Conservation (phyloP, 2,888 invertebrate species). For the Trachelus stipa region DNA sequence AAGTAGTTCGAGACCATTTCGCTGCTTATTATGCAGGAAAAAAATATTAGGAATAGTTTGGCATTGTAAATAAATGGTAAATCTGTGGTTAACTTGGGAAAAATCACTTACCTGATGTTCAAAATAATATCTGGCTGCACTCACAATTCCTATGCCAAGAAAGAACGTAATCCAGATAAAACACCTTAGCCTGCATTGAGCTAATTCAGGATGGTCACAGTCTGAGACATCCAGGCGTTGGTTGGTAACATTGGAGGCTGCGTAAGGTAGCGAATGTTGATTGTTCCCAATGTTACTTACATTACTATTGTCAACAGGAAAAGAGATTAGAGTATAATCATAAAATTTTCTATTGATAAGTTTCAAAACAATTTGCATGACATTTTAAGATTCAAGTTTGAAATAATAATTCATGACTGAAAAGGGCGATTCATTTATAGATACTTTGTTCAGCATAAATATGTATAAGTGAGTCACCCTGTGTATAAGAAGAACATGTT, state of each 20-base stretch:
- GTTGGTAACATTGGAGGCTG: slow-evolving; percentile 44
- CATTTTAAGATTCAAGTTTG: not conserved
- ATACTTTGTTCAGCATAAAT: slow-evolving; percentile 35
- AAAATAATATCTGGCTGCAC: slow-evolving; percentile 80
- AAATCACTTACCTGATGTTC: slow-evolving; percentile 71
- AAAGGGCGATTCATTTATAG: slow-evolving; percentile 45
- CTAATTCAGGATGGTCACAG: slow-evolving; percentile 75
- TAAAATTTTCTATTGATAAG: slow-evolving; percentile 6
- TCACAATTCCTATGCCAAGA: slow-evolving; percentile 77
- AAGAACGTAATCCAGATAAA: slow-evolving; percentile 79
- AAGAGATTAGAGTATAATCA: slow-evolving; percentile 5
- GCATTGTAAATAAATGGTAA: too few relatives aligned
- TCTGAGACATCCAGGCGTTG: slow-evolving; percentile 71
- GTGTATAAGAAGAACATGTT: slow-evolving; percentile 61
- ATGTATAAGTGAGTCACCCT: slow-evolving; percentile 58
- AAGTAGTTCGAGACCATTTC: slow-evolving; percentile 72
- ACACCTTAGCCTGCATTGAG: slow-evolving; percentile 71
- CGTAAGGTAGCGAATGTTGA: slow-evolving; percentile 45
- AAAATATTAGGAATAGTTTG: not conserved
- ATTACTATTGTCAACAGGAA: slow-evolving; percentile 43
- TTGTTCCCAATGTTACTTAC: slow-evolving; percentile 49
- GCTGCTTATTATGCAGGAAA: slow-evolving; percentile 46
- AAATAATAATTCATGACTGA: not conserved
- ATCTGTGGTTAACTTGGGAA: too few relatives aligned
- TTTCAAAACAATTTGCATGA: not conserved